These are phyloP conservation scores for Mallotus villosus DNA, from an alignment of 2,797 vertebrate genomes.

Conservation along the genomic window DNA sequence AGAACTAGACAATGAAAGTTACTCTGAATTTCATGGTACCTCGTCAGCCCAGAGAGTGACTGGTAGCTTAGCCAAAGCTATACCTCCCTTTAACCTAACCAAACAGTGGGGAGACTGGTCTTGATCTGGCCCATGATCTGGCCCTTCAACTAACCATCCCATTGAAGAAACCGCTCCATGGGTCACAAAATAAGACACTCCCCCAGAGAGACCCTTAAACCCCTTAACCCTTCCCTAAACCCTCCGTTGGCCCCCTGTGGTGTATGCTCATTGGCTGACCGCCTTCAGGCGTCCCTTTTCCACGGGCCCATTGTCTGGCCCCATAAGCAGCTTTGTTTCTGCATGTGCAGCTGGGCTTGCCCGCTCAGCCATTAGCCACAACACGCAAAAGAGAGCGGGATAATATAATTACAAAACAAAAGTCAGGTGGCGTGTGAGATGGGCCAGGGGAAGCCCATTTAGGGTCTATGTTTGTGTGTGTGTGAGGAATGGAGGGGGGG, in stretches of 20 bases:
- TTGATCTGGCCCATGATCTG: conserved; percentile 64
- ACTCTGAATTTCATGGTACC: conserved; percentile 65
- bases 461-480: conserved; percentile 33
- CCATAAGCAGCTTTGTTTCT: conserved; percentile 79
- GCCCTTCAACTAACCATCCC: conserved; percentile 59
- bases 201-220: conserved; percentile 56
- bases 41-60: conserved; percentile 68
- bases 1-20: conserved; percentile 63
- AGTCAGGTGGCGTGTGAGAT: conserved; percentile 74
- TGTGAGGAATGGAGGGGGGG: conserved; percentile 52
- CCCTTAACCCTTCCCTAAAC: conserved; percentile 70
- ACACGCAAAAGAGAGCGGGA: conserved; percentile 70
- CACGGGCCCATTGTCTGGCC: conserved; percentile 71
- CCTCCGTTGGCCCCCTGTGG: conserved; percentile 70
- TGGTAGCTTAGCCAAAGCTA: conserved; percentile 58
- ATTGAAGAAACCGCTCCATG: conserved; percentile 55
- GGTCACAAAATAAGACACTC: conserved; percentile 50
- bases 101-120: conserved; percentile 52
- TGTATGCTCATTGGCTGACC: conserved; percentile 73
- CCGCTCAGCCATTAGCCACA: conserved; percentile 71
- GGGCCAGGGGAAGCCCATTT: conserved; percentile 62
- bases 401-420: conserved; percentile 81
- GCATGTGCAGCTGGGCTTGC: conserved; percentile 77
- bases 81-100: conserved; percentile 64
- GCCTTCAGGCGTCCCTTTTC: conserved; percentile 76